Evolutionary conservation across 2,113 vertebrate species (phyloP).

Genomic region (Rhea pennata): DNA sequence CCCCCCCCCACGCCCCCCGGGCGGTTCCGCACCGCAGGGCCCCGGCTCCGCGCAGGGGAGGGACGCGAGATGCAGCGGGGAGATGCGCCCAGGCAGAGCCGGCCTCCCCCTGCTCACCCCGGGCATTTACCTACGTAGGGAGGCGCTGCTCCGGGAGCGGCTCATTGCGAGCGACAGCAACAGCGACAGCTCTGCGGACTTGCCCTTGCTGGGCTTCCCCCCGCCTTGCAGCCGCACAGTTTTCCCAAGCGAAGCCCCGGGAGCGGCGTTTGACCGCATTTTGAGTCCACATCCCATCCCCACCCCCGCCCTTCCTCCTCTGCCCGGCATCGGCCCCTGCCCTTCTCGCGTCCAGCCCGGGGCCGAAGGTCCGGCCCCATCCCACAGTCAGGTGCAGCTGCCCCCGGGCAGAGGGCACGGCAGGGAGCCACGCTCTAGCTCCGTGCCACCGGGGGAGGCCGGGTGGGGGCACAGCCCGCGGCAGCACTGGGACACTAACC

Average conservation of each 20-base stretch:
- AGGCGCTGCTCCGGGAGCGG: slow-evolving; percentile 31
- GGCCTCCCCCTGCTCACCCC: slow-evolving; percentile 11
- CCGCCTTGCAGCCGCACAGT: neutral
- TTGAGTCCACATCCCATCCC: neutral
- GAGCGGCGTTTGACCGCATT: slow-evolving; percentile 21
- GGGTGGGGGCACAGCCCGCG: no score
- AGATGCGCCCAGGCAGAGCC: neutral
- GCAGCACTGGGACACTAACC: neutral
- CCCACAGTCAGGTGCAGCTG: neutral
- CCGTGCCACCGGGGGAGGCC: no score
- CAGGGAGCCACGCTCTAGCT: neutral
- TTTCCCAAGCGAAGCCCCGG: neutral
- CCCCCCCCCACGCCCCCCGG: neutral
- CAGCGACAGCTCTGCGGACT: neutral
- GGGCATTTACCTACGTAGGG: slow-evolving; percentile 52
- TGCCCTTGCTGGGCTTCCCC: neutral
- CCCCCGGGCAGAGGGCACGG: slow-evolving; percentile 17
- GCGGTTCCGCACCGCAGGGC: neutral
- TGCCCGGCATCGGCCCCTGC: neutral
- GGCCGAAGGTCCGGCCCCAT: neutral
- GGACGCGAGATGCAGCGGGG: neutral
- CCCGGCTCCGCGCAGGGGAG: neutral
- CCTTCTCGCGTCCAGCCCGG: neutral
- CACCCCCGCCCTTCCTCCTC: neutral
- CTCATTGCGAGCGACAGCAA: neutral